Evolutionary conservation across 2,888 invertebrate genomes (phyloP).

Genomic region (Lamellibrachia columna): DNA sequence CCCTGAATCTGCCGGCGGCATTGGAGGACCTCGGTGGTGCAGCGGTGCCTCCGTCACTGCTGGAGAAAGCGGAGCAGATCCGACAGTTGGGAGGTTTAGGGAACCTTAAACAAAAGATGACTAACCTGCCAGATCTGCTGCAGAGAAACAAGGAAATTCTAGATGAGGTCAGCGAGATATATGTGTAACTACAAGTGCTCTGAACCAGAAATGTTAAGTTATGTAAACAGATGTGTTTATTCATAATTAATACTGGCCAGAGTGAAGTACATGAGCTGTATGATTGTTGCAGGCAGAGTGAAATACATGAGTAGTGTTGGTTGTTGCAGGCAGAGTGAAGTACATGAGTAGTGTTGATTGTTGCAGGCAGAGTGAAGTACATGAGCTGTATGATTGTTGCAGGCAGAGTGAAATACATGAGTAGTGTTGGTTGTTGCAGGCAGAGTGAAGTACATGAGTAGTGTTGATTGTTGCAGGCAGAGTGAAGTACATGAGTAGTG

Average conservation of each 20-base stretch:
- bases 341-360: neutral
- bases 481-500: neutral
- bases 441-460: neutral
- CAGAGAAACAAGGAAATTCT: constrained; percentile 93
- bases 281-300: neutral
- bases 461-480: neutral
- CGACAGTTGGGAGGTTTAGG: constrained; percentile 81
- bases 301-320: neutral
- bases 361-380: too few relatives aligned
- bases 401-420: neutral
- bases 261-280: neutral
- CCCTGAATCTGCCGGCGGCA: constrained; percentile 95
- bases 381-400: neutral
- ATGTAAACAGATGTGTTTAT: neutral
- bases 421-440: neutral
- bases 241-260: neutral
- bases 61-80: constrained; percentile 84
- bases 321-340: neutral
- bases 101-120: constrained; percentile 78
- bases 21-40: constrained; percentile 79
- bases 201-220: neutral
- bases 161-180: constrained; percentile 77
- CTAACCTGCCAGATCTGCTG: constrained; percentile 88
- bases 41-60: constrained; percentile 86
- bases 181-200: neutral